Percentiles rank a stretch among this genome's conserved stretches.
Conservation (phyloP, 2,888 invertebrate species). For the Philhelius pedissequus region DNA sequence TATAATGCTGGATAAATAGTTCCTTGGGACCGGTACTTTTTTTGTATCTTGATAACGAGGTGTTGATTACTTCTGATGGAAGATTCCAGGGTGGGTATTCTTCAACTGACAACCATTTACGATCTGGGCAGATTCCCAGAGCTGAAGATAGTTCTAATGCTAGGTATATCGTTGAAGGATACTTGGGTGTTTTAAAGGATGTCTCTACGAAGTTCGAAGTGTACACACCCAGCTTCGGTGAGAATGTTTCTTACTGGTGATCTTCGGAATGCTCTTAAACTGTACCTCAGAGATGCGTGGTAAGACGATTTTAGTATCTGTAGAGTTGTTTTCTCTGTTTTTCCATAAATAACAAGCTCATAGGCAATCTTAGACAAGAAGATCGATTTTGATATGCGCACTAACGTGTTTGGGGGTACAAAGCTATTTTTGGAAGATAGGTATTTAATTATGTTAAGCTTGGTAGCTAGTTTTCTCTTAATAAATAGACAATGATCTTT, state of each 20-base stretch:
- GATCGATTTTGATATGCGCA: too few species aligned
- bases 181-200: too few species aligned
- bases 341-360: too few species aligned
- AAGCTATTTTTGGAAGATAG: too few species aligned
- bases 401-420: too few species aligned
- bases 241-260: neutral
- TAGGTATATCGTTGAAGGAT: neutral
- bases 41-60: neutral
- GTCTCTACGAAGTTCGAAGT: too few species aligned
- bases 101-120: neutral
- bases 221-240: neutral
- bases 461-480: too few species aligned
- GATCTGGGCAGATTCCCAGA: neutral
- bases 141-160: neutral
- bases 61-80: neutral
- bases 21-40: neutral
- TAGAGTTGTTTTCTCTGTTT: too few species aligned
- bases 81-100: neutral
- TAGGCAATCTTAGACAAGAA: too few species aligned
- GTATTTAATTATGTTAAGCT: too few species aligned
- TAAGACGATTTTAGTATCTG: neutral
- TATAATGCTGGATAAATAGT: neutral
- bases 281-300: neutral
- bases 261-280: neutral
- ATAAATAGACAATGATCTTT: neutral